Percentiles rank a stretch among this genome's conserved stretches.
Evolutionary conservation across 2,113 vertebrate species (phyloP).

Genomic region (Halcyon senegalensis): DNA sequence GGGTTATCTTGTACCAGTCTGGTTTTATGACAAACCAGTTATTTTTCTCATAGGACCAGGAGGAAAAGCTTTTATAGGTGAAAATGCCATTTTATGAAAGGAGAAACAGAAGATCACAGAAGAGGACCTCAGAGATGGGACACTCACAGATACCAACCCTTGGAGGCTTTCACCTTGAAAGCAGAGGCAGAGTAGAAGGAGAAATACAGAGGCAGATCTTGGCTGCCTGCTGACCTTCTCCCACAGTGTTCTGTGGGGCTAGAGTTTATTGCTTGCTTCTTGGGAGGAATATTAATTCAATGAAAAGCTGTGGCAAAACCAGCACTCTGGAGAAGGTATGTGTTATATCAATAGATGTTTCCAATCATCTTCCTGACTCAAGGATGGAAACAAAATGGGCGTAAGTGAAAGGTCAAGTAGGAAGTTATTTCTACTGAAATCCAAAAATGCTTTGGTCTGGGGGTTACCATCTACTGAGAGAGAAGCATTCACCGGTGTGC

Average conservation of each 20-base stretch:
- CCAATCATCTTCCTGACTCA: neutral
- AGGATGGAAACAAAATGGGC: neutral
- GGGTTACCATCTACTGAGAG: neutral
- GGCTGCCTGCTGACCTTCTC: neutral
- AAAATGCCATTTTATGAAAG: neutral
- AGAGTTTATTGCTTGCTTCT: neutral
- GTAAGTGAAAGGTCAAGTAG: neutral
- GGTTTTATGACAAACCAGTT: neutral
- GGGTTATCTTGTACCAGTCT: neutral
- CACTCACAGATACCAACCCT: neutral
- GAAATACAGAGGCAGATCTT: neutral
- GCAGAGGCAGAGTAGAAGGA: neutral
- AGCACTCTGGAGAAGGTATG: neutral
- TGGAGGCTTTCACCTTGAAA: neutral
- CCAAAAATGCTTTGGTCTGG: neutral
- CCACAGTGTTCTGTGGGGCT: neutral
- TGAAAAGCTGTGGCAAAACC: neutral
- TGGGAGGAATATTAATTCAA: neutral
- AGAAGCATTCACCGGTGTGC: neutral
- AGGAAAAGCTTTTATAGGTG: neutral
- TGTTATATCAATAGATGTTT: neutral
- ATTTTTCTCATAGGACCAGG: neutral
- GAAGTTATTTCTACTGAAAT: neutral
- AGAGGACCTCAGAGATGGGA: neutral
- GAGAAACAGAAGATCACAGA: neutral